Base-by-base conservation (phyloP, 2,888 invertebrate species). In the Trilocha varians region DNA sequence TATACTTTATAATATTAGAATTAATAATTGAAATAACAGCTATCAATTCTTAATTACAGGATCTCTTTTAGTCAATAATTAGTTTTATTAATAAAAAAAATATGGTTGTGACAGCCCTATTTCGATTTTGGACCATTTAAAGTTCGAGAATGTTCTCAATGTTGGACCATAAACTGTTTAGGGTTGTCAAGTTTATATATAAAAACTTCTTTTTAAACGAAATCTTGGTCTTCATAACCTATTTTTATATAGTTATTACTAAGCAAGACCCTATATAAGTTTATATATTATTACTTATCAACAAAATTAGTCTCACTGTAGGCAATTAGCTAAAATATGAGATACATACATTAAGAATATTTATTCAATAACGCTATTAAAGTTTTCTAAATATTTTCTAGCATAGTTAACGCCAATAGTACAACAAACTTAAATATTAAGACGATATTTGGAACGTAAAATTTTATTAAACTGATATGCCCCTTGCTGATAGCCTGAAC, bases 321-420 rank as follows among this genome's bases (percentile, higher is more conserved):
- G 54, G 53, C 56, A 56, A 53, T 61, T 62, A 73, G 69, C 76
- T 79, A 78, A 78, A 72, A 67, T 79, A 80, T 70, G 73, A 78
- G 78, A 79, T 75, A 60, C 49, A 55, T 60, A 59, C 73, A 70
- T 71, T 67, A 70, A 72, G 71, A 63, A 55, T 59, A 54, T 51
- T 52, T 57, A 57, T 51, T 55, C 53, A 67, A 66, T 72, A 77
- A 75, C 68, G 61, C 70, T 78, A 77, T 60, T 68, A 52, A 71
- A 60, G 70, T 64, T 71, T 74, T 76, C 74, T 76, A 78, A 65
- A 69, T 67, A 71, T 47, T 63, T 66, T 11, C 25, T 74, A 70
- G 66, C 53, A 57, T 65, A 59, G 52, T 63, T 52, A 53, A 48
- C 59, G 59, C 53, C 58, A 53, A 52, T 11, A 52, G 62, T 63